Evolutionary conservation across 2,113 vertebrate species (phyloP).

Genomic region (Ciconia stormi): DNA sequence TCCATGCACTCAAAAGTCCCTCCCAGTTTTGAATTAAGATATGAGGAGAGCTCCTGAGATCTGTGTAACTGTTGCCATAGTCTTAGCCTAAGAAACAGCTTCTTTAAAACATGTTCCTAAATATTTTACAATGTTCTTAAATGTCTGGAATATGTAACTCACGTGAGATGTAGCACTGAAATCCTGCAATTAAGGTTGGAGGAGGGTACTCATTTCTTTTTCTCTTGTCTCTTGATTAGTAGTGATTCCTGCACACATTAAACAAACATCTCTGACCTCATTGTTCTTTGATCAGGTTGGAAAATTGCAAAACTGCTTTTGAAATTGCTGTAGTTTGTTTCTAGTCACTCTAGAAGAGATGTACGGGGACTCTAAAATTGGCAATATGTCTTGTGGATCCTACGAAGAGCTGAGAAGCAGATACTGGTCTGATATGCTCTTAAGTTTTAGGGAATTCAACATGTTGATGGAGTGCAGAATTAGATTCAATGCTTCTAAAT

Average conservation of each 20-base stretch:
- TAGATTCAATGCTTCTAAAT: not conserved
- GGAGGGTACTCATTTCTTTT: rapidly evolving
- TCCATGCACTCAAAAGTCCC: not conserved
- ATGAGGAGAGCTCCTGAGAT: not conserved
- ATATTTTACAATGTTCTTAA: not conserved
- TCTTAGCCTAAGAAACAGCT: not conserved
- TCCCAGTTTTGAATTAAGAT: not conserved
- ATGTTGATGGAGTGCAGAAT: not conserved
- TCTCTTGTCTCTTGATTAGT: not conserved
- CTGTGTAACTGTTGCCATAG: not conserved
- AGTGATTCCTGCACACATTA: not conserved
- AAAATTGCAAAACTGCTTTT: not conserved
- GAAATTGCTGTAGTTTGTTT: not conserved
- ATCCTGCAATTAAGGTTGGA: not conserved
- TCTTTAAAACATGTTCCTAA: not conserved
- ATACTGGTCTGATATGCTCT: not conserved
- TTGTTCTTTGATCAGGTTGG: not conserved
- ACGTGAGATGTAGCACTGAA: not conserved
- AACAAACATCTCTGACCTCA: not conserved
- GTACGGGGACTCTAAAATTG: not conserved
- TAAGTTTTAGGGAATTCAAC: not conserved
- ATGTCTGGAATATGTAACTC: not conserved
- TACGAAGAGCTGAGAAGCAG: rapidly evolving
- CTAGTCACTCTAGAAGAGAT: not conserved
- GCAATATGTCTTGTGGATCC: not conserved